Evolutionary conservation across 2,113 vertebrate species (phyloP).

Genomic region (Gulo gulo): DNA sequence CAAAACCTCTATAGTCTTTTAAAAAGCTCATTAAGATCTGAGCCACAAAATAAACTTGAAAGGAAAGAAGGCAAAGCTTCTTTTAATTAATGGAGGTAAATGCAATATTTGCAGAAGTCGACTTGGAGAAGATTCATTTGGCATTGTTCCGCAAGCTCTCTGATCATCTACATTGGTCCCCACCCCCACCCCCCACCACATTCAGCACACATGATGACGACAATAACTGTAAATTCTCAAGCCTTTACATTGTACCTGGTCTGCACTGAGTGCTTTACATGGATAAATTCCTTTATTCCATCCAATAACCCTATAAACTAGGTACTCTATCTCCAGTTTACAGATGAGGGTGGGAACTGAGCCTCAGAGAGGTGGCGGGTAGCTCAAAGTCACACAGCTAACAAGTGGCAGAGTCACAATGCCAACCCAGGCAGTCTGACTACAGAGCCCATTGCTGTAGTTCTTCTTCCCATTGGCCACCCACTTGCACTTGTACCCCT

Average conservation of each 20-base stretch:
- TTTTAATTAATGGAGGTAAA: slow-evolving; percentile 56
- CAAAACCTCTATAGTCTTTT: slow-evolving; percentile 46
- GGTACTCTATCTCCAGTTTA: neutral
- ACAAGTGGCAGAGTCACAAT: neutral
- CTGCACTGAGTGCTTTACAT: neutral
- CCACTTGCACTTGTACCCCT: neutral
- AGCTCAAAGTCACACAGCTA: neutral
- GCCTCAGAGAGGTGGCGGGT: neutral
- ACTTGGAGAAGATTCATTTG: slow-evolving; percentile 35
- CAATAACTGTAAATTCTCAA: neutral
- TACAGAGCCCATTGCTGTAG: neutral
- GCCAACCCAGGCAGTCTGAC: neutral
- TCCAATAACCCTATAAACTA: neutral
- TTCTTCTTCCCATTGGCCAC: neutral
- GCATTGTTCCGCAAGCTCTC: neutral
- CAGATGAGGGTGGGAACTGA: neutral
- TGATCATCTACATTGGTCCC: neutral
- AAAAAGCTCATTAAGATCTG: slow-evolving; percentile 40
- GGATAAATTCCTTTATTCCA: neutral
- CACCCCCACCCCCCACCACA: neutral
- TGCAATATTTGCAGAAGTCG: slow-evolving; percentile 31
- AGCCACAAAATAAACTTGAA: slow-evolving; percentile 57
- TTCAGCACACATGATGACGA: neutral
- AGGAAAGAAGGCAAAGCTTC: slow-evolving; percentile 49
- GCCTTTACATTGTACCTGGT: neutral